phyloP scores from a whole-genome alignment of 2,113 vertebrate genomes.

The Pygathrix nemaeus region DNA sequence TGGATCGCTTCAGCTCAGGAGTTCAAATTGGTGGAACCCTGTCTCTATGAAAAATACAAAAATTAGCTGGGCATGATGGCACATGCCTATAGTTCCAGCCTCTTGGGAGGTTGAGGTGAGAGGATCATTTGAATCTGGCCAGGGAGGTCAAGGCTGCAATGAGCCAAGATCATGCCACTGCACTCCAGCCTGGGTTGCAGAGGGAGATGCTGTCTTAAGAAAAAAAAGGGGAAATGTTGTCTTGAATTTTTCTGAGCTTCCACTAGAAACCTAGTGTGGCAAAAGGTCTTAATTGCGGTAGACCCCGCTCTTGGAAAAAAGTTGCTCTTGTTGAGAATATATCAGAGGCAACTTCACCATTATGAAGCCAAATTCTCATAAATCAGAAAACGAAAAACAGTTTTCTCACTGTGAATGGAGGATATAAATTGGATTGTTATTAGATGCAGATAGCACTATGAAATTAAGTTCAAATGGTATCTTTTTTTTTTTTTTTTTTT shows the following conservation, averaged over 20 bases:
- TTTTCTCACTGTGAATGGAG: neutral
- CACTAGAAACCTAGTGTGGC: neutral
- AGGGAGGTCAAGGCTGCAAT: too few species aligned
- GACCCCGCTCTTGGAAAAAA: neutral
- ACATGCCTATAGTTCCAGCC: too few species aligned
- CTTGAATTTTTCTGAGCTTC: neutral
- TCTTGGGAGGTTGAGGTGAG: too few species aligned
- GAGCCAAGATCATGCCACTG: too few species aligned
- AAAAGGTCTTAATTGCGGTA: conserved; percentile 35
- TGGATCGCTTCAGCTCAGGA: too few species aligned
- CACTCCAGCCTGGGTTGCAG: too few species aligned
- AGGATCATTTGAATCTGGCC: too few species aligned
- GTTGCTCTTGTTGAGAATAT: neutral
- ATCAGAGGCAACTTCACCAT: neutral
- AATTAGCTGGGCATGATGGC: too few species aligned
- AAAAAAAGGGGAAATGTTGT: too few species aligned
- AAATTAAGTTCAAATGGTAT: neutral
- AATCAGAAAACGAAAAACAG: neutral
- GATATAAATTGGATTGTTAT: neutral
- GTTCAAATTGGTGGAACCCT: too few species aligned
- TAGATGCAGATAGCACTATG: neutral
- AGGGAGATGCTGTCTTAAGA: too few species aligned
- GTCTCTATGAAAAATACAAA: too few species aligned
- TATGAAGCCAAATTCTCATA: conserved; percentile 4
- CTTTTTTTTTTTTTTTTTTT: neutral